These are phyloP conservation scores for Homarus americanus DNA, from an alignment of 1,140 invertebrate species.

Conservation along the genomic window DNA sequence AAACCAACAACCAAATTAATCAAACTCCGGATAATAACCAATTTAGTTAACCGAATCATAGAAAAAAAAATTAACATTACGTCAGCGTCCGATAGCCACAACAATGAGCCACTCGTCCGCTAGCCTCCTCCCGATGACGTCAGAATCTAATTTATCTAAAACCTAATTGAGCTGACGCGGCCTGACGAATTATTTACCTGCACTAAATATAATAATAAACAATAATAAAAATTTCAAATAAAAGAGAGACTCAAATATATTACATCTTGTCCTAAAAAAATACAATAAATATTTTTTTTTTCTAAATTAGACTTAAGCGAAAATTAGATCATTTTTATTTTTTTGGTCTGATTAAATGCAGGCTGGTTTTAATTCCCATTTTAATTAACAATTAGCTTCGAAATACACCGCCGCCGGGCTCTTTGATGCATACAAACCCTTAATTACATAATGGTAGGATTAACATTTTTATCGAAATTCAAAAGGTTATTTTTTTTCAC, in stretches of 20 bases:
- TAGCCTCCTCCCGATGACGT: no score
- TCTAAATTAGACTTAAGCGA: not conserved
- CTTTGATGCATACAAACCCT: not conserved
- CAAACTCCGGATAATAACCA: no score
- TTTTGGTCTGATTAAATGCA: constrained; percentile 13
- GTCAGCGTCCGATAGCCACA: no score
- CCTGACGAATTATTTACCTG: no score
- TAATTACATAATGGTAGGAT: constrained; percentile 8
- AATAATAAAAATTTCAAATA: not conserved
- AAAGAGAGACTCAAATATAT: not conserved
- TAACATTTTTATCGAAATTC: constrained; percentile 20
- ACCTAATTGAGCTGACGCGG: no score
- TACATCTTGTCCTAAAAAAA: not conserved
- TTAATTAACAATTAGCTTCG: constrained; percentile 18
- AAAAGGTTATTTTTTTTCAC: not conserved
- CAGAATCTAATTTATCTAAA: no score
- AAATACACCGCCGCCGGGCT: not conserved
- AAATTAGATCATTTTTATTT: constrained; percentile 9
- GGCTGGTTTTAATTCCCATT: constrained; percentile 4
- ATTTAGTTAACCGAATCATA: no score
- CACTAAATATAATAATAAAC: no score
- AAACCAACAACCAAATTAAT: no score
- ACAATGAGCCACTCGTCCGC: no score
- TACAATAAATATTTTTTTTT: not conserved
- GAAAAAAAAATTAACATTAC: no score